A percentile compares a stretch with the other conserved stretches of the same genome.
These are phyloP conservation scores for Leucophenga montana DNA, from an alignment of 2,888 invertebrate species.

Conservation along the genomic window DNA sequence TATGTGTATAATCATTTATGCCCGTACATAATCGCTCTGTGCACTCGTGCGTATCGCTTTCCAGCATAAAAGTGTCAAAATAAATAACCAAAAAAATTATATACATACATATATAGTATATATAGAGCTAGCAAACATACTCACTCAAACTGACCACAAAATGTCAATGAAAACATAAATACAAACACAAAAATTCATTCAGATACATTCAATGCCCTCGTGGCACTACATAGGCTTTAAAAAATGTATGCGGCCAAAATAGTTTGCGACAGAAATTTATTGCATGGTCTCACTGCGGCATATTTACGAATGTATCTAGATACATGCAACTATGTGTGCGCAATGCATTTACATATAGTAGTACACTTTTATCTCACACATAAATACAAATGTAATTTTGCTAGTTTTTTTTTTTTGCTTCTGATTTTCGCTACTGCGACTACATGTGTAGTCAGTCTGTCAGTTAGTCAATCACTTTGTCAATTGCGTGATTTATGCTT, in stretches of 20 bases:
- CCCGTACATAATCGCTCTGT: background rate
- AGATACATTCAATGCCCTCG: background rate
- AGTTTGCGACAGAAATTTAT: conserved; percentile 19
- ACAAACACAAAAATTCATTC: background rate
- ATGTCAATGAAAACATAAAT: conserved; percentile 8
- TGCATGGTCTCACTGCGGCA: background rate
- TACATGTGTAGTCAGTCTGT: background rate
- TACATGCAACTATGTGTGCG: no score
- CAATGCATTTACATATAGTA: no score
- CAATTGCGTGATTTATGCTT: conserved; percentile 25
- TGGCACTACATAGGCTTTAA: conserved; percentile 4
- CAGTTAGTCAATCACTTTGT: conserved; percentile 12
- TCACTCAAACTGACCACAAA: background rate
- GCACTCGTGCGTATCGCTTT: conserved; percentile 45
- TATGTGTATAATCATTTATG: background rate
- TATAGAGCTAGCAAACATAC: background rate
- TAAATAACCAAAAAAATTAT: conserved; percentile 37
- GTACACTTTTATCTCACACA: background rate
- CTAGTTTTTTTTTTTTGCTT: no score
- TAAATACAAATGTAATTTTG: background rate
- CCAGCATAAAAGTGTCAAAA: conserved; percentile 45
- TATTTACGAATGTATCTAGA: no score
- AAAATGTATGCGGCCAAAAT: conserved; percentile 4
- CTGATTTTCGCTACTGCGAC: background rate
- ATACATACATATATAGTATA: no score